phyloP scores from a whole-genome alignment of 2,797 vertebrate species.

The Australoheros facetus region DNA sequence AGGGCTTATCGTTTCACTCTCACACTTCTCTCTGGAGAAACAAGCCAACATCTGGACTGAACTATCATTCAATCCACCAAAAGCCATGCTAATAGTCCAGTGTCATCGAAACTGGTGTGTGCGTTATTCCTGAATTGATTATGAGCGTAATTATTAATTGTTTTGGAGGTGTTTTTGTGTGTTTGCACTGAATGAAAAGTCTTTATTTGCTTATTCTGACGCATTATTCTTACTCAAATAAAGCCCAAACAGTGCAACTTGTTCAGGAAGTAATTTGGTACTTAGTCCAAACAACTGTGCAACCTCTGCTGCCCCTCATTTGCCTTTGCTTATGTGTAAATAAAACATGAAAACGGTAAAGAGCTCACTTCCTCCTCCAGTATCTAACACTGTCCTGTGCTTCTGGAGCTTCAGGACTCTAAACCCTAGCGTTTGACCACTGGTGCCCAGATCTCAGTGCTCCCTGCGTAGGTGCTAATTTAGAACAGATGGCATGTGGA shows the following conservation, averaged over 20 bases:
- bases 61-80: neutral
- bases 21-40: neutral
- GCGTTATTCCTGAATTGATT: neutral
- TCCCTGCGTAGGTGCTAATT: conserved; percentile 70
- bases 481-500: conserved; percentile 64
- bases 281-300: neutral
- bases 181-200: too few species aligned
- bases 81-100: neutral
- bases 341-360: neutral
- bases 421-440: conserved; percentile 37
- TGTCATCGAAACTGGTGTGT: neutral
- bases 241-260: neutral
- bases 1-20: neutral
- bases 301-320: neutral
- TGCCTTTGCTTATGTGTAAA: neutral
- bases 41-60: conserved; percentile 29
- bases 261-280: neutral
- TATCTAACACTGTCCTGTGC: neutral
- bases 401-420: conserved; percentile 15
- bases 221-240: neutral
- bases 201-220: neutral
- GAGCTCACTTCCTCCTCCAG: neutral
- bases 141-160: neutral
- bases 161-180: neutral
- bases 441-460: conserved; percentile 41